phyloP scores from a whole-genome alignment of 2,888 invertebrate species.

The Clepsis dumicolana region DNA sequence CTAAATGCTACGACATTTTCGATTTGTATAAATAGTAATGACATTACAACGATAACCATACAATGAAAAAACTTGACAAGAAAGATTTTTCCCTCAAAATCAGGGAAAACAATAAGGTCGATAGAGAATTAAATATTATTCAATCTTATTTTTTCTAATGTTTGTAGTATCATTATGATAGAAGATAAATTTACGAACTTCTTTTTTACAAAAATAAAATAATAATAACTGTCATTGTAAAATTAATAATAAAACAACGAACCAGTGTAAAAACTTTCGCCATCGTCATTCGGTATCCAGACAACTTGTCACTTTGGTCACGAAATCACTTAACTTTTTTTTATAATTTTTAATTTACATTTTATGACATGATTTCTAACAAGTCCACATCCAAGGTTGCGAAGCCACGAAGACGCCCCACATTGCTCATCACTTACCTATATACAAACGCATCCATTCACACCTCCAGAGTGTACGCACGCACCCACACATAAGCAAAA shows the following conservation, averaged over 20 bases:
- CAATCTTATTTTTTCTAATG: too few relatives aligned
- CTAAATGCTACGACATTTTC: too few relatives aligned
- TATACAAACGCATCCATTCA: constrained; percentile 78
- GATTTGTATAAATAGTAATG: too few relatives aligned
- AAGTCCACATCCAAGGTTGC: constrained; percentile 81
- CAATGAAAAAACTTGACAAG: too few relatives aligned
- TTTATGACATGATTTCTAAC: constrained; percentile 53
- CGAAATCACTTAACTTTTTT: constrained; percentile 48
- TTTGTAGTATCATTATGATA: too few relatives aligned
- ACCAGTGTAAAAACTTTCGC: constrained; percentile 63
- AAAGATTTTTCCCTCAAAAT: too few relatives aligned
- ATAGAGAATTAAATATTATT: too few relatives aligned
- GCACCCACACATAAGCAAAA: constrained; percentile 50
- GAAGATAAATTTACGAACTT: too few relatives aligned
- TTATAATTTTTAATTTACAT: constrained; percentile 45
- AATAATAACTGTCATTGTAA: background rate
- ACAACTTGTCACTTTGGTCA: constrained; percentile 46
- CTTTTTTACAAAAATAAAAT: too few relatives aligned
- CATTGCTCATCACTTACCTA: constrained; percentile 71
- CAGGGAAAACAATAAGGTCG: too few relatives aligned
- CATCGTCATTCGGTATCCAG: constrained; percentile 56
- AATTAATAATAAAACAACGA: constrained; percentile 58
- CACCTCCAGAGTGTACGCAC: constrained; percentile 53
- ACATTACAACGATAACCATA: too few relatives aligned
- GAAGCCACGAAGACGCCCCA: constrained; percentile 70